A percentile compares a stretch with the other conserved stretches of the same genome.
phyloP scores from a whole-genome alignment of 1,140 invertebrate genomes.

The Helicoverpa armigera region DNA sequence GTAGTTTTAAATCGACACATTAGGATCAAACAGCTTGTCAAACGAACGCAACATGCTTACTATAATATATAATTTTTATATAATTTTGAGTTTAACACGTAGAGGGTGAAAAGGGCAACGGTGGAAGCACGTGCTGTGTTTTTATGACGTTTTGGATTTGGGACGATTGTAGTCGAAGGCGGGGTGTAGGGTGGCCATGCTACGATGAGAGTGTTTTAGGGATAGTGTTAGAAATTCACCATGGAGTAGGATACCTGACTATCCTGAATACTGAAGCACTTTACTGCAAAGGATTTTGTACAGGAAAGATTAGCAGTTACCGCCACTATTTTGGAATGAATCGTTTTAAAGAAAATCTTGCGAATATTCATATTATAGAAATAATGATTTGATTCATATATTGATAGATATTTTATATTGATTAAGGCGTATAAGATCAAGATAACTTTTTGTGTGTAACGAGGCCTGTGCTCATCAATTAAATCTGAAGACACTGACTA shows the following conservation, averaged over 20 bases:
- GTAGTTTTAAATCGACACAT: constrained; percentile 28
- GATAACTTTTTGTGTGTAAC: no score
- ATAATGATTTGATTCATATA: no score
- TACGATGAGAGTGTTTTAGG: neutral
- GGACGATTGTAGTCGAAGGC: neutral
- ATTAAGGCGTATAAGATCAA: no score
- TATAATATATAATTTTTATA: no score
- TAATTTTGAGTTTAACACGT: constrained; percentile 23
- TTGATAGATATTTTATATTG: no score
- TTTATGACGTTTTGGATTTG: constrained; percentile 9
- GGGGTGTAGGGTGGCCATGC: constrained; percentile 17
- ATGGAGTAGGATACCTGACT: no score
- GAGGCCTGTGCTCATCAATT: no score
- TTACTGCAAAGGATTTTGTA: no score
- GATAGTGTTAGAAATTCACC: neutral
- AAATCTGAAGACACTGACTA: no score
- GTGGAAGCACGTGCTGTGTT: neutral
- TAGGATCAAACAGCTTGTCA: constrained; percentile 31
- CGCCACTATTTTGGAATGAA: neutral
- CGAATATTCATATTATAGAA: no score
- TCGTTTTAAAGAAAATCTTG: neutral
- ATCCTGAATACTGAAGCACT: no score
- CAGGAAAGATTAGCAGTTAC: no score
- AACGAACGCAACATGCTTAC: constrained; percentile 35
- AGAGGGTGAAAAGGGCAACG: constrained; percentile 10